These are phyloP conservation scores for Neodiprion fabricii DNA, from an alignment of 1,140 invertebrate genomes.

Conservation along the genomic window DNA sequence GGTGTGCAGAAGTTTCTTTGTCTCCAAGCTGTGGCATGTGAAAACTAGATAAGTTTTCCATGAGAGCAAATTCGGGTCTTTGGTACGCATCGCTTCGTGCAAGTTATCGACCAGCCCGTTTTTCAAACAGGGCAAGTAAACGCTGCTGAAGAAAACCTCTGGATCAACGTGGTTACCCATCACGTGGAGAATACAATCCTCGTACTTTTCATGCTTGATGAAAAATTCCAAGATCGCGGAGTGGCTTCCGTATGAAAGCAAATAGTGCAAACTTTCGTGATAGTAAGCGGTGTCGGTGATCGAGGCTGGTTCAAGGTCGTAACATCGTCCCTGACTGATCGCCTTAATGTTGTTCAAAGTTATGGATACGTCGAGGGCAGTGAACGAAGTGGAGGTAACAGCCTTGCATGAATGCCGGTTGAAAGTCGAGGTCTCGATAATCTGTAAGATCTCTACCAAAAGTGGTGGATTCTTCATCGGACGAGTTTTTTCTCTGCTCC, in stretches of 20 bases:
- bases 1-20: conserved; percentile 67
- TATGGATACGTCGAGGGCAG: conserved; percentile 55
- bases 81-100: conserved; percentile 66
- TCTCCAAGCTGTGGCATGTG: conserved; percentile 71
- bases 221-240: conserved; percentile 74
- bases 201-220: conserved; percentile 68
- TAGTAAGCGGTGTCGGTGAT: conserved; percentile 61
- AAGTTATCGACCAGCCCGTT: conserved; percentile 67
- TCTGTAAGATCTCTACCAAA: conserved; percentile 71
- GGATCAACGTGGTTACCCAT: conserved; percentile 69
- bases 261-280: conserved; percentile 76
- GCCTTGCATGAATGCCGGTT: conserved; percentile 43
- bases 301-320: conserved; percentile 25
- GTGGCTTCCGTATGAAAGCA: conserved; percentile 74
- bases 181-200: conserved; percentile 69
- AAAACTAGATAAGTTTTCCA: conserved; percentile 74
- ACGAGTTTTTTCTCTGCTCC: conserved; percentile 54
- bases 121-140: conserved; percentile 72
- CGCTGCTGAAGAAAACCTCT: conserved; percentile 73
- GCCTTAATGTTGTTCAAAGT: conserved; percentile 56
- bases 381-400: conserved; percentile 39
- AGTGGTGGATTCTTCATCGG: conserved; percentile 67
- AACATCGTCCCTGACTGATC: conserved; percentile 50
- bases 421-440: conserved; percentile 63
- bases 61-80: conserved; percentile 67